Evolutionary conservation across 2,113 vertebrate species (phyloP), one percentile per base, ranked within the genome.

Genomic region (Galbula dea): DNA sequence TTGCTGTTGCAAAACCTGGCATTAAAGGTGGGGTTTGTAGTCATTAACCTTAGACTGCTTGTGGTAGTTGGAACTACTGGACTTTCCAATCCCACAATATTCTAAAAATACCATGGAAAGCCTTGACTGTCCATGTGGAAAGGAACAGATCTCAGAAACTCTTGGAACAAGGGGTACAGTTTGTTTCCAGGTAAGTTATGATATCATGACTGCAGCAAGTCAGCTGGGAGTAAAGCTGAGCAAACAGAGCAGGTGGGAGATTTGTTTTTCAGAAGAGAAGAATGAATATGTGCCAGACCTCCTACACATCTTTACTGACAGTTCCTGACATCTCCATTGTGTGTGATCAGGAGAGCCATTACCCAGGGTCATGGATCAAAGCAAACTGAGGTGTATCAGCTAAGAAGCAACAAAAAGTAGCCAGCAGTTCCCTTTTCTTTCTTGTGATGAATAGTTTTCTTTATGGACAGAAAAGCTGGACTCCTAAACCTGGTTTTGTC

Each of bases 21-120:
- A 55, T n/a, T 84, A 49, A 66, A 48, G 48, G 8, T 1, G n/a
- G 34, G 15, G 30, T 79, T 88, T 80, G 55, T 83, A 89, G 49
- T 59, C 7, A 14, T 79, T 91, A 88, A 86, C 58, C 34, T 74
- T 51, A 59, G 27, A 11, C 22, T 90, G 29, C 45, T 61, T 71
- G 23, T 75, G n/a, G 8, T 62, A 24, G 9, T 49, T 95, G 55
- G 34, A 59, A 69, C 37, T 75, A 81, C 24, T 72, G 83, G 32
- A 59, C 26, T 94, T 94, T 86, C 26, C 77, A 80, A 66, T 19
- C 63, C 34, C 14, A 32, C 1, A 2, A 3, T 68, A 65, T 61
- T 73, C 88, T 95, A 90, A 95, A 93, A 96, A 87, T 90, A 86
- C 3, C 49, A n/a, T 21, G 34, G 62, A 72, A 92, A 75, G 6